A percentile compares a stretch with the other conserved stretches of the same genome.
phyloP scores from a whole-genome alignment of 2,797 vertebrate genomes.

The Clarias fuscus region DNA sequence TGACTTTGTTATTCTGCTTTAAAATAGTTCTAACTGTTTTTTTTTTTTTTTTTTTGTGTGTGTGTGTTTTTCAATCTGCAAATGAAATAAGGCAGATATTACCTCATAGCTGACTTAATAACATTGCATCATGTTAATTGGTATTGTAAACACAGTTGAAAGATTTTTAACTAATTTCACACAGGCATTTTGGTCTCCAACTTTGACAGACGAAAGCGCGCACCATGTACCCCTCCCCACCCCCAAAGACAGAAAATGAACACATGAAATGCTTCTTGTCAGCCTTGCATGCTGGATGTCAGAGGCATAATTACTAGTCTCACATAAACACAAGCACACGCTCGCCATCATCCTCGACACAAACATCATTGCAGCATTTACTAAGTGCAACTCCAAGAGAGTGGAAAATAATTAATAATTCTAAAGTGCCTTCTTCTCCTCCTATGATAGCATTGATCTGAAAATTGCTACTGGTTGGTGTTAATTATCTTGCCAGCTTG shows the following conservation, averaged over 20 bases:
- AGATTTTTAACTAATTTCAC: background rate
- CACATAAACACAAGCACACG: slow-evolving; percentile 61
- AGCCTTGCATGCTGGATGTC: slow-evolving; percentile 42
- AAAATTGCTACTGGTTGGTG: slow-evolving; percentile 75
- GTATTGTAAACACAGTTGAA: slow-evolving; percentile 13
- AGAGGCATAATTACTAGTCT: slow-evolving; percentile 54
- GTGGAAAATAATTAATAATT: slow-evolving; percentile 73
- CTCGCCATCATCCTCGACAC: slow-evolving; percentile 44
- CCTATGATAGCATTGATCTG: slow-evolving; percentile 73
- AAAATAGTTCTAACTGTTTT: background rate
- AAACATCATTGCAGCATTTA: slow-evolving; percentile 66
- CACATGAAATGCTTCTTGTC: slow-evolving; percentile 34
- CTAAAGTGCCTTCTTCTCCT: slow-evolving; percentile 62
- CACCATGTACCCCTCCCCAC: slow-evolving; percentile 16
- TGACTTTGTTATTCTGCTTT: slow-evolving; percentile 32
- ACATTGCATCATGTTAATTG: background rate
- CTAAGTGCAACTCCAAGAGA: slow-evolving; percentile 69
- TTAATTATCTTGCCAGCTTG: slow-evolving; percentile 77
- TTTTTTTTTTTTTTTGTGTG: background rate
- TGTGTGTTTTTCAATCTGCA: too few species aligned
- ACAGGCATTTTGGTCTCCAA: background rate
- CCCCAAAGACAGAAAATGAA: slow-evolving; percentile 40
- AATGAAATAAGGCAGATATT: background rate
- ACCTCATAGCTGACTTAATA: background rate
- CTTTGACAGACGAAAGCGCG: background rate